These are phyloP conservation scores for Sebastiscus albofasciatus DNA, from an alignment of 2,797 vertebrate genomes.

Conservation along the genomic window DNA sequence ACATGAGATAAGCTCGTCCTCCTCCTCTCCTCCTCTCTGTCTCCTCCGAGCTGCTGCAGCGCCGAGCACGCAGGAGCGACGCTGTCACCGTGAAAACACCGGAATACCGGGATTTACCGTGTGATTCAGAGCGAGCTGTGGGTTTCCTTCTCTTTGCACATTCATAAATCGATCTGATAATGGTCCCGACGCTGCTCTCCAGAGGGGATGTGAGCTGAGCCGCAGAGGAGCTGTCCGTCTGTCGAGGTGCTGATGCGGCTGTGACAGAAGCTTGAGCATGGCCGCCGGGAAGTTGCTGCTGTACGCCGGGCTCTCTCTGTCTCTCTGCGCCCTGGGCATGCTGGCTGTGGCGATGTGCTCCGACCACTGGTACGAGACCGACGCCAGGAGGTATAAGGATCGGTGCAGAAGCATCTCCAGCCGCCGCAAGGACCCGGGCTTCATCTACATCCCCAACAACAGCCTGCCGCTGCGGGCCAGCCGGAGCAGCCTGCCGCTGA, in stretches of 20 bases:
- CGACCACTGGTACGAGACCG: conserved; percentile 99
- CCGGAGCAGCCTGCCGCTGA: conserved; percentile 84
- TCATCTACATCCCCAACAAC: conserved; percentile 99
- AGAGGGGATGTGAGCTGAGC: conserved; percentile 78
- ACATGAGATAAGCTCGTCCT: conserved; percentile 72
- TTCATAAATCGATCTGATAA: conserved; percentile 5
- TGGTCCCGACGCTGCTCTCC: conserved; percentile 50
- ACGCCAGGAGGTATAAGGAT: conserved; percentile 96
- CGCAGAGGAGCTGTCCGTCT: conserved; percentile 80
- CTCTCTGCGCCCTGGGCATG: conserved; percentile 97
- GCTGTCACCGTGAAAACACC: conserved; percentile 26
- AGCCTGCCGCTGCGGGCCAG: conserved; percentile 96
- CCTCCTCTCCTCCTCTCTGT: conserved; percentile 33
- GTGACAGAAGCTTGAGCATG: conserved; percentile 84
- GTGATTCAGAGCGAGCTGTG: neutral
- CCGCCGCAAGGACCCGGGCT: conserved; percentile 95
- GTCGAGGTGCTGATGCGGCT: conserved; percentile 85
- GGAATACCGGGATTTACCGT: conserved; percentile 13
- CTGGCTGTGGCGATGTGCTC: conserved; percentile 98
- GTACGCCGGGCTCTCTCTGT: conserved; percentile 96
- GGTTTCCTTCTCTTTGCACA: neutral
- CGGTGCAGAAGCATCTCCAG: conserved; percentile 96
- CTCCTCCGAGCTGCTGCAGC: conserved; percentile 59
- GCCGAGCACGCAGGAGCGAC: conserved; percentile 34
- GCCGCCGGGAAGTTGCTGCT: conserved; percentile 98